Evolutionary conservation across 1,140 invertebrate genomes (phyloP), one percentile per base, ranked within the genome.

Genomic region (Goniozus legneri): DNA sequence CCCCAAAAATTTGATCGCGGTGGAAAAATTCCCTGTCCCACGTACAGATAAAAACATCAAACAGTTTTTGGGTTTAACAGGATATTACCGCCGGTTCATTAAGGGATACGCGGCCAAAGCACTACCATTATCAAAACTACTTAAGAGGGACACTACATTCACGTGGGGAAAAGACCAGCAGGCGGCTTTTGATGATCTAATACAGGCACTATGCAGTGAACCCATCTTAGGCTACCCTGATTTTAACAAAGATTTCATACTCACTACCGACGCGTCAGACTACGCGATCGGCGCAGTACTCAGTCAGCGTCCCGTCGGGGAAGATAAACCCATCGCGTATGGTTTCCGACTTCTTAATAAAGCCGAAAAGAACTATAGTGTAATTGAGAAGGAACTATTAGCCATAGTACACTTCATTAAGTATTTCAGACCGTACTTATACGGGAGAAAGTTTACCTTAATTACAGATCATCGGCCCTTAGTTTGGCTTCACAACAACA

Each of bases 401-500:
- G 74, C 76, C 1, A 53, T 78, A 53, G 48, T 81, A 2, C 75
- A 67, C 58, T 72, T 67, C 0, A 62, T 73, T 1, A 69, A 77
- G 53, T 62, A 72, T 37, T 81, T 77, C 56, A 46, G 62, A 52
- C 68, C 59, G 24, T 83, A 77, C 56, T 44, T 82, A 4, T 74
- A 70, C 38, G 74, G 73, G 3, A 61, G 47, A 16, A 61, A 71
- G 41, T 80, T 82, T 48, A 67, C 31, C 7, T 60, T 81, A 0
- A 36, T 74, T 3, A 81, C 77, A 0, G 80, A 83, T 43, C 79
- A 81, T 44, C 53, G 59, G 36, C 59, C 69, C 1, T 47, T 76
- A 7, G 43, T 31, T 41, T 77, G 64, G 58, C 51, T 82, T 15
- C 65, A 68, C 21, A 66, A 65, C 10, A 58, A 69, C 0, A 79